Percentiles rank a stretch among this genome's conserved stretches.
These are phyloP conservation scores for Archaeoteleia sp. DNA, from an alignment of 2,888 invertebrate species.

Conservation along the genomic window DNA sequence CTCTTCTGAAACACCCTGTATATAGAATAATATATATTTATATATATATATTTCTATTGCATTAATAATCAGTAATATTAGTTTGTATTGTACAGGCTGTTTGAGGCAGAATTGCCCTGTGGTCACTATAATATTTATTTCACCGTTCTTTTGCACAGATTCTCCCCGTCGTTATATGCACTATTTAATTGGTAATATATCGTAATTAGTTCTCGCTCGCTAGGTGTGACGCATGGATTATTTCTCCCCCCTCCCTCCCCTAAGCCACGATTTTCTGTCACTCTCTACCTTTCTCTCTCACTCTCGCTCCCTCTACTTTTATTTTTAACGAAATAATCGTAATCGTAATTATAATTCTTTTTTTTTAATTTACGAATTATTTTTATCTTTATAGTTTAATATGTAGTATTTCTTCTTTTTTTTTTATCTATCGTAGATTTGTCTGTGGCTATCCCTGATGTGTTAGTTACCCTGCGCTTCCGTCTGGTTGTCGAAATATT, in stretches of 20 bases:
- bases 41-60: conserved; percentile 63
- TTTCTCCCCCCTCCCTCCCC: conserved; percentile 30
- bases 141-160: conserved; percentile 56
- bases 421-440: conserved; percentile 75
- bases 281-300: conserved; percentile 47
- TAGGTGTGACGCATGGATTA: conserved; percentile 41
- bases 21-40: conserved; percentile 59
- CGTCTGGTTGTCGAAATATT: conserved; percentile 75
- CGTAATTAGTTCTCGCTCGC: conserved; percentile 58
- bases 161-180: conserved; percentile 45
- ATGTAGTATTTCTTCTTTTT: conserved; percentile 65
- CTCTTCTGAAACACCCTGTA: conserved; percentile 73
- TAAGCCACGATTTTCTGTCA: conserved; percentile 50
- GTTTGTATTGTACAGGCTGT: conserved; percentile 73
- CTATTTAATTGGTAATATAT: conserved; percentile 48
- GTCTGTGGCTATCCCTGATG: conserved; percentile 76
- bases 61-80: conserved; percentile 74
- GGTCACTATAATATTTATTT: conserved; percentile 63
- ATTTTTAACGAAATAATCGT: conserved; percentile 69
- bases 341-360: conserved; percentile 65
- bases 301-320: conserved; percentile 55
- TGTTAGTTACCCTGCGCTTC: conserved; percentile 76
- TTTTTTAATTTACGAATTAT: conserved; percentile 67
- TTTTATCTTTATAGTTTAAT: conserved; percentile 72
- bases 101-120: conserved; percentile 62